Percentiles rank a stretch among this genome's conserved stretches.
Evolutionary conservation across 2,797 vertebrate genomes (phyloP).

Genomic region (Nannoperca australis): DNA sequence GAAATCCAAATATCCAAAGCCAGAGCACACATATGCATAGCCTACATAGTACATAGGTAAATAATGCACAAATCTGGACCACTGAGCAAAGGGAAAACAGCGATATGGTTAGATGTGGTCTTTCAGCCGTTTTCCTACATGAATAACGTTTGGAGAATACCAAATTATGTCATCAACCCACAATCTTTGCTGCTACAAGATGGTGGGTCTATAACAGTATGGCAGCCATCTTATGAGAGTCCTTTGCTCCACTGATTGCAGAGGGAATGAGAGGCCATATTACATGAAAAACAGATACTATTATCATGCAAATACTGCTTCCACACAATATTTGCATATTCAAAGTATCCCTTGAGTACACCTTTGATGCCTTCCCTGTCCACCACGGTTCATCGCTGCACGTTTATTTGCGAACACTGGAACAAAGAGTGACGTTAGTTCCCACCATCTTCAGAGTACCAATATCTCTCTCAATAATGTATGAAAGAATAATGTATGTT

Average conservation of each 20-base stretch:
- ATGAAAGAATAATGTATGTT: not conserved
- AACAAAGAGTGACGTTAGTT: not conserved
- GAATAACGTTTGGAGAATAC: conserved; percentile 3
- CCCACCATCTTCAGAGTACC: not conserved
- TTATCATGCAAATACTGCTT: conserved; percentile 58
- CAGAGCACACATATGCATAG: conserved; percentile 19
- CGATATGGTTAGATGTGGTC: not conserved
- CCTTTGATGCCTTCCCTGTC: conserved; percentile 4
- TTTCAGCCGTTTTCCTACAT: conserved; percentile 2
- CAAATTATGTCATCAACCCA: not conserved
- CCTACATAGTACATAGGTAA: conserved; percentile 1
- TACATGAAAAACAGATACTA: conserved; percentile 37
- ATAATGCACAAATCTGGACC: conserved; percentile 16
- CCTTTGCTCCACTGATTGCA: conserved; percentile 42
- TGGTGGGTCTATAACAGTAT: conserved; percentile 34
- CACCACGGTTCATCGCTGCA: conserved; percentile 9
- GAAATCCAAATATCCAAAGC: conserved; percentile 32
- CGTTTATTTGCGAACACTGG: conserved; percentile 14
- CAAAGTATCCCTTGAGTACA: conserved; percentile 28
- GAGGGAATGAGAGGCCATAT: conserved; percentile 20
- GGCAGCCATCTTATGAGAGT: conserved; percentile 36
- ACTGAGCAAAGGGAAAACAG: conserved; percentile 15
- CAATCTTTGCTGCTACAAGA: conserved; percentile 12
- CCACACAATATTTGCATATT: conserved; percentile 53
- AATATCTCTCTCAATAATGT: not conserved